These are phyloP conservation scores for Tychaedon coryphoeus DNA, from an alignment of 2,113 vertebrate genomes.

Conservation along the genomic window DNA sequence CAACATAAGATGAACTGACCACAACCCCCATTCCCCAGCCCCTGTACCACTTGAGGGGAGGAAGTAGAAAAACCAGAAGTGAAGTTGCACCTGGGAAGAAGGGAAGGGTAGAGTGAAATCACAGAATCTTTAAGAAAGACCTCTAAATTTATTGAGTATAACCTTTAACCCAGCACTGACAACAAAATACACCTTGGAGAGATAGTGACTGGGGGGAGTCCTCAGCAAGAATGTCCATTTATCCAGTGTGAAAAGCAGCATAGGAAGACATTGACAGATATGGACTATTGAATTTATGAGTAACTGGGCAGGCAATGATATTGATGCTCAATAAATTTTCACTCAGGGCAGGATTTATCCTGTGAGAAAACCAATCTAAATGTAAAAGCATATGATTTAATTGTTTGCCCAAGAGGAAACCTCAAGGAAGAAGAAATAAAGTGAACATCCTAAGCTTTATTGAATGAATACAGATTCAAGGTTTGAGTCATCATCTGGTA, in stretches of 20 bases:
- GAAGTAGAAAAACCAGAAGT: neutral
- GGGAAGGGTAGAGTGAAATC: neutral
- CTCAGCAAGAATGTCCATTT: neutral
- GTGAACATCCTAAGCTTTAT: neutral
- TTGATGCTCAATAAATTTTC: neutral
- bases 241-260: neutral
- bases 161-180: neutral
- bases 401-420: neutral
- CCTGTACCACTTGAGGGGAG: neutral
- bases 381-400: neutral
- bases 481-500: neutral
- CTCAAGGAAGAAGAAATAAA: neutral
- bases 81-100: neutral
- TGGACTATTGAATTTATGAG: constrained; percentile 4
- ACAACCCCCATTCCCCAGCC: no score
- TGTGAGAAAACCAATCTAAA: neutral
- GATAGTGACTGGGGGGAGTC: neutral
- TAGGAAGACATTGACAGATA: neutral
- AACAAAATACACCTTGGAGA: neutral
- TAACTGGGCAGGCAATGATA: neutral
- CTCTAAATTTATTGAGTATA: rapidly evolving
- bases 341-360: neutral
- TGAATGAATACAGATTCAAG: neutral
- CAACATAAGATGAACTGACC: neutral
- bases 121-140: neutral